Evolutionary conservation across 92 coral and sea anemone genomes (phyloP).

Genomic region (Diadumene lineata): DNA sequence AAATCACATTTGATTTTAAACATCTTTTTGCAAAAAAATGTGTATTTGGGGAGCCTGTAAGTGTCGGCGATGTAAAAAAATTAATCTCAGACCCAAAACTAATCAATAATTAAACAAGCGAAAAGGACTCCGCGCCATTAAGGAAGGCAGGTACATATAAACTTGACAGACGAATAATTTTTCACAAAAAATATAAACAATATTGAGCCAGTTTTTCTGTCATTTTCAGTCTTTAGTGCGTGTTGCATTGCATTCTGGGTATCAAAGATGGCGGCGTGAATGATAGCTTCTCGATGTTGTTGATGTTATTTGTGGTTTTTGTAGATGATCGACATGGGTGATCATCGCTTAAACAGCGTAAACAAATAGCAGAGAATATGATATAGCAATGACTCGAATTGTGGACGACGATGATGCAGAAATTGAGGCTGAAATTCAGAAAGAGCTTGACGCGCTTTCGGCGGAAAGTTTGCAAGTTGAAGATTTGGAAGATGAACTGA

Average conservation of each 20-base stretch:
- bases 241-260: slow-evolving; percentile 26
- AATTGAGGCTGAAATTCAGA: slow-evolving; percentile 93
- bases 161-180: slow-evolving; percentile 9
- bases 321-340: background rate
- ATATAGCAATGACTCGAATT: slow-evolving; percentile 68
- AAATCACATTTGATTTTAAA: too few species aligned
- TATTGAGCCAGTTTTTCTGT: too few species aligned
- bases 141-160: slow-evolving; percentile 12
- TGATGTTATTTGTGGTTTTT: background rate
- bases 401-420: slow-evolving; percentile 77
- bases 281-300: background rate
- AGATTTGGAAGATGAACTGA: slow-evolving; percentile 44
- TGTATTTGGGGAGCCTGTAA: too few species aligned
- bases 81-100: too few species aligned
- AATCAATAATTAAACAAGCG: slow-evolving; percentile 14
- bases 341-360: slow-evolving; percentile 16
- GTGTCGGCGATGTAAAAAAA: too few species aligned
- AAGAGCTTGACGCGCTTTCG: slow-evolving; percentile 83
- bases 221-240: too few species aligned
- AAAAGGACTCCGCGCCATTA: slow-evolving; percentile 4
- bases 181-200: background rate
- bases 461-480: slow-evolving; percentile 62
- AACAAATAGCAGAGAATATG: slow-evolving; percentile 16
- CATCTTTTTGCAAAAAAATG: too few species aligned
- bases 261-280: slow-evolving; percentile 42